Evolutionary conservation across 2,113 vertebrate genomes (phyloP).

Genomic region (Zosterops lateralis): DNA sequence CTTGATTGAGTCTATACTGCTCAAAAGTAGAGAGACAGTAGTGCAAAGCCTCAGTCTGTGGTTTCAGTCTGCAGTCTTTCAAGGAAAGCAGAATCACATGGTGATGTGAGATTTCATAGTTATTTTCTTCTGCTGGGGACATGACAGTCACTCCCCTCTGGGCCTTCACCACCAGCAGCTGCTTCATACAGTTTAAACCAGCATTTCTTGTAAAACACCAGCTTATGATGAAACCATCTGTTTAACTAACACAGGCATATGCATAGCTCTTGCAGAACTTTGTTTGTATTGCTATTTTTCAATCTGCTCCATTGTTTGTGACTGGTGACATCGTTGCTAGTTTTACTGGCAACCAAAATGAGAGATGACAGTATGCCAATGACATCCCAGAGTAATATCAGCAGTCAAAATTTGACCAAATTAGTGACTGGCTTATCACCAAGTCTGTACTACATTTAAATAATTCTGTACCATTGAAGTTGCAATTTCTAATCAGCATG

Average conservation of each 20-base stretch:
- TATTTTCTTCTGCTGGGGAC: not conserved
- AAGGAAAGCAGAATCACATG: not conserved
- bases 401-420: not conserved
- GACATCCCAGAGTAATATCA: not conserved
- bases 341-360: not conserved
- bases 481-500: not conserved
- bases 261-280: not conserved
- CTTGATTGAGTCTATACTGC: not conserved
- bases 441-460: not conserved
- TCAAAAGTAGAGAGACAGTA: accelerated
- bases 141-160: not conserved
- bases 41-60: not conserved
- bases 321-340: not conserved
- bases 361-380: not conserved
- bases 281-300: not conserved
- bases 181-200: not conserved
- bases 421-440: not conserved
- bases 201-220: not conserved
- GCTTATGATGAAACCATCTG: not conserved
- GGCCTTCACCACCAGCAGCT: not conserved
- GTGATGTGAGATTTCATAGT: not conserved
- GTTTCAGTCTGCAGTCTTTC: not conserved
- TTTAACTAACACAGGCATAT: not conserved
- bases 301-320: not conserved
- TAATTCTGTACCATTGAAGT: not conserved